Percentiles rank a stretch among this genome's conserved stretches.
Conservation (phyloP, 1,140 invertebrate genomes). For the Atopsyche davidsoni region DNA sequence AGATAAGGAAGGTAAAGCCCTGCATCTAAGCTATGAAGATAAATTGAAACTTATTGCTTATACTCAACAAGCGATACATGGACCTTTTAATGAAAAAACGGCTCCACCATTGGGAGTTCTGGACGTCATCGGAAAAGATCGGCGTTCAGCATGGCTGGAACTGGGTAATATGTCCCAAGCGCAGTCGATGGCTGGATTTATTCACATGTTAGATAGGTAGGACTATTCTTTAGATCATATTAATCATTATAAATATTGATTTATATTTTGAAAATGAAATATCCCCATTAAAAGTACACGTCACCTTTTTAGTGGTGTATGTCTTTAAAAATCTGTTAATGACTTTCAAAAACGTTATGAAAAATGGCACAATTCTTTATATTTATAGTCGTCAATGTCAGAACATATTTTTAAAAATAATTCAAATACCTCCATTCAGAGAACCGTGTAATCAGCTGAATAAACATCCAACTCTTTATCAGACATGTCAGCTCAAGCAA, state of each 20-base stretch:
- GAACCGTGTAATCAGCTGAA: too few relatives aligned
- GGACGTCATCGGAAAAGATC: conserved; percentile 91
- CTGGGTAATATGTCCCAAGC: conserved; percentile 79
- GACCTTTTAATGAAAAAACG: conserved; percentile 70
- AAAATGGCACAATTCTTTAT: too few relatives aligned
- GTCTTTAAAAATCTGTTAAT: too few relatives aligned
- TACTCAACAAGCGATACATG: conserved; percentile 85
- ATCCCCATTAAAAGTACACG: too few relatives aligned
- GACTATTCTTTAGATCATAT: not conserved
- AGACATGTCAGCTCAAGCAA: too few relatives aligned
- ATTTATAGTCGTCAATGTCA: too few relatives aligned
- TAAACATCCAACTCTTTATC: too few relatives aligned
- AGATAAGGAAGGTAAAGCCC: conserved; percentile 95
- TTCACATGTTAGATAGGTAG: conserved; percentile 74
- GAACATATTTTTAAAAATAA: too few relatives aligned
- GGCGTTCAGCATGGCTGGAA: conserved; percentile 87
- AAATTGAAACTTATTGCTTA: conserved; percentile 87
- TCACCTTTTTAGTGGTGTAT: too few relatives aligned
- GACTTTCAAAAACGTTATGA: too few relatives aligned
- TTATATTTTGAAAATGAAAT: not conserved
- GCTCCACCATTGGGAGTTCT: conserved; percentile 83
- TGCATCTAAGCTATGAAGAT: conserved; percentile 91
- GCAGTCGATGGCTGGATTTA: conserved; percentile 87
- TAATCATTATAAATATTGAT: too few relatives aligned
- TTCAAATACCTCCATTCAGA: too few relatives aligned